A percentile compares a stretch with the other conserved stretches of the same genome.
Conservation (phyloP, 2,797 vertebrate species). For the Onychomys arenicola region DNA sequence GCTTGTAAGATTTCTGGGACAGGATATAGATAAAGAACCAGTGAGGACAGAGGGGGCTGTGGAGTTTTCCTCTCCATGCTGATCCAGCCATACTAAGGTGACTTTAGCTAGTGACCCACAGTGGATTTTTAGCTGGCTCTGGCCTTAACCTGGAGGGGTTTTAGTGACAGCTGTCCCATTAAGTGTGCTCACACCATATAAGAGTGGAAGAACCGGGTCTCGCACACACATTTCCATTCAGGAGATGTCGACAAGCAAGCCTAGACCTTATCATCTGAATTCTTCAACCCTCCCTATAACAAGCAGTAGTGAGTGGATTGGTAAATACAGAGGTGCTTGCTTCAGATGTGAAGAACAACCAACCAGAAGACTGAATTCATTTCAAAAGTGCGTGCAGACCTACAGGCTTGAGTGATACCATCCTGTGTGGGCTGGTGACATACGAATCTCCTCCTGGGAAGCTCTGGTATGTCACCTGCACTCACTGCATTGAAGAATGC, state of each 20-base stretch:
- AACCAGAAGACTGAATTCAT: conserved; percentile 35
- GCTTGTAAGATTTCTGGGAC: not conserved
- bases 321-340: not conserved
- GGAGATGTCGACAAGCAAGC: not conserved
- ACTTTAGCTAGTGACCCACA: not conserved
- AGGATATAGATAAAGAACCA: not conserved
- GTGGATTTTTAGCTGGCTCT: not conserved
- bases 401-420: conserved; percentile 31
- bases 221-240: not conserved
- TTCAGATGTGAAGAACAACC: conserved; percentile 50
- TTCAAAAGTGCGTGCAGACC: conserved; percentile 49
- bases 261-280: not conserved
- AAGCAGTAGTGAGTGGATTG: conserved; percentile 17
- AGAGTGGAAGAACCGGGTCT: not conserved
- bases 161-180: not conserved
- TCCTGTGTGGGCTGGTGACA: not conserved
- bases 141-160: not conserved
- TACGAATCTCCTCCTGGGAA: conserved; percentile 11
- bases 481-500: conserved; percentile 57
- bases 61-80: not conserved
- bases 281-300: not conserved
- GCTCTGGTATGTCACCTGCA: not conserved
- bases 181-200: not conserved
- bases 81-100: not conserved
- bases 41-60: not conserved